Evolutionary conservation across 2,113 vertebrate genomes (phyloP), one percentile per base, ranked within the genome.

Genomic region (Cyprinodon tularosa): DNA sequence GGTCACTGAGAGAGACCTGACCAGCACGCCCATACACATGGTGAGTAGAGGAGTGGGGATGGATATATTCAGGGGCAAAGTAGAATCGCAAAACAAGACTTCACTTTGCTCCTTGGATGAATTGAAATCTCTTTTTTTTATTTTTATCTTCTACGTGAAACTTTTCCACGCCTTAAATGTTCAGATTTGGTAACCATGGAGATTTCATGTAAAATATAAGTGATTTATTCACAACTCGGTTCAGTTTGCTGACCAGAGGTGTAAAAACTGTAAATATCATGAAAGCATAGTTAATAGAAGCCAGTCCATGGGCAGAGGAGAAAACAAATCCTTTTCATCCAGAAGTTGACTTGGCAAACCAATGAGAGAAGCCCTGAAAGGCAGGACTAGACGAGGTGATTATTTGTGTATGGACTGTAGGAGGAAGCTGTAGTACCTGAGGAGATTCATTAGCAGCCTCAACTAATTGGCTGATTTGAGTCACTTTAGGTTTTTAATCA

Each of bases 1-100:
- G 80, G 98, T 99, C 79, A 98, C 97, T 0, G 98, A 99, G 89
- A 92, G 97, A 84, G 98, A 99, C 87, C 95, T 99, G 86, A 96
- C 96, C 85, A 95, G 95, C 91, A 97, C 95, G 62, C 98, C 98
- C 13, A 97, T 99, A 91, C 96, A 97, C 87, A 99, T 98, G 97
- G 98, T 98, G 92, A 97, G 97, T 88, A 45, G 14, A 48, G 5
- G 40, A 20, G 0, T 8, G 4, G 11, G 7, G 44, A 22, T 29
- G n/a, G 48, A 0, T 3, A 0, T 47, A 9, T 67, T 44, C 53
- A 36, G 39, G 36, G 7, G 36, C 29, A 44, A 42, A 61, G 40
- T 42, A 7, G 22, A 37, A 36, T 57, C 40, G 57, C 36, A 20
- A 3, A 57, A 45, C 6, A 29, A 14, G 8, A 40, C 61, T 72